Percentiles rank a stretch among this genome's conserved stretches.
These are phyloP conservation scores for Cyanoramphus novaezelandiae DNA, from an alignment of 2,113 vertebrate species.

Conservation along the genomic window DNA sequence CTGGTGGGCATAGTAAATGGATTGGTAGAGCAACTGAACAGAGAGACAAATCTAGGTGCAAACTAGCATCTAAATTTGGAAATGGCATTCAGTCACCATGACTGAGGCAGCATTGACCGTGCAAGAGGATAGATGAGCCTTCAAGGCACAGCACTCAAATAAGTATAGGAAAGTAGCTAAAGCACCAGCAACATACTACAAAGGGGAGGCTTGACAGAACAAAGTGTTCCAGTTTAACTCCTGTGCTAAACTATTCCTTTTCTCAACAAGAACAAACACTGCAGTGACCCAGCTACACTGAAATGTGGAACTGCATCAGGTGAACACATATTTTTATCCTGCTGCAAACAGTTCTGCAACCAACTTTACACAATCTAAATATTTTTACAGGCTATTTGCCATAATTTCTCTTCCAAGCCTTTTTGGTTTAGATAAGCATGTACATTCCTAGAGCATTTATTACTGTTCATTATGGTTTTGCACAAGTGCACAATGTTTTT, in stretches of 20 bases:
- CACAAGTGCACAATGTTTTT: neutral
- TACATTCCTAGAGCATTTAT: neutral
- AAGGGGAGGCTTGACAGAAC: neutral
- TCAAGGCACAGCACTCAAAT: neutral
- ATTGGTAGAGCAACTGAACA: neutral
- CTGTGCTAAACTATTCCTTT: neutral
- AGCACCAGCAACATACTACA: neutral
- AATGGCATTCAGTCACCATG: neutral
- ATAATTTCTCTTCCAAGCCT: neutral
- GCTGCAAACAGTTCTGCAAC: neutral
- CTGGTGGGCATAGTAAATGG: neutral
- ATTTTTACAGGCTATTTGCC: slow-evolving; percentile 1
- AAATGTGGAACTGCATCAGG: neutral
- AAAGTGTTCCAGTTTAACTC: slow-evolving; percentile 3
- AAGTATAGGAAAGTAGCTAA: neutral
- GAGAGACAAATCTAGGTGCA: neutral
- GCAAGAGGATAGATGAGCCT: neutral
- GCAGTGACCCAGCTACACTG: neutral
- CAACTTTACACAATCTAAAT: neutral
- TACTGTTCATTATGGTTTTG: neutral
- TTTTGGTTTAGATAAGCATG: neutral
- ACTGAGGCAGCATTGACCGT: neutral
- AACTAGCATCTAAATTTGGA: neutral
- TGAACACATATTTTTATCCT: neutral
- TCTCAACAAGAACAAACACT: slow-evolving; percentile 30